Evolutionary conservation across 1,140 invertebrate species (phyloP).

Genomic region (Drosophila insularis): DNA sequence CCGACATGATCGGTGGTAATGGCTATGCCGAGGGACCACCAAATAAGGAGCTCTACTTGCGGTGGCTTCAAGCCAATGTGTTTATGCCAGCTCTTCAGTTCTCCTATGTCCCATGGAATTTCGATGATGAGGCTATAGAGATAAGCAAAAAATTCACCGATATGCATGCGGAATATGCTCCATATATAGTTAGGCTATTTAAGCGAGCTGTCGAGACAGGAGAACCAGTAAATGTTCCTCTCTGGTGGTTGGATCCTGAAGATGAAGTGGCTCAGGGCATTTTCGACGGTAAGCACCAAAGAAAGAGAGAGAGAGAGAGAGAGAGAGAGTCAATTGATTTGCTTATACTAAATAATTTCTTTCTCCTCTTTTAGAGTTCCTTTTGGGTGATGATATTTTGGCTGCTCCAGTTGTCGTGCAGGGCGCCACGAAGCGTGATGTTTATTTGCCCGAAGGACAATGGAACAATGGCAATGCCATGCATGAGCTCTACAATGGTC

Average conservation of each 20-base stretch:
- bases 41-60: slow-evolving; percentile 91
- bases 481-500: slow-evolving; percentile 83
- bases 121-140: slow-evolving; percentile 87
- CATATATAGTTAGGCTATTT: slow-evolving; percentile 86
- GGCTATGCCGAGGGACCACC: slow-evolving; percentile 87
- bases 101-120: slow-evolving; percentile 94
- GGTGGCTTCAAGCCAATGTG: slow-evolving; percentile 94
- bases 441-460: slow-evolving; percentile 89
- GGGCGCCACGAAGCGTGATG: slow-evolving; percentile 86
- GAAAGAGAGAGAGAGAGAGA: slow-evolving; percentile 30
- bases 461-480: slow-evolving; percentile 86
- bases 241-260: slow-evolving; percentile 94
- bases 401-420: slow-evolving; percentile 91
- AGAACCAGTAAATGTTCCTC: slow-evolving; percentile 90
- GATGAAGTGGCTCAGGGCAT: slow-evolving; percentile 86
- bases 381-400: slow-evolving; percentile 91
- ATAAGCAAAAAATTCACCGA: slow-evolving; percentile 87
- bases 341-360: too few relatives aligned
- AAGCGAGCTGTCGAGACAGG: slow-evolving; percentile 85
- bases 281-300: slow-evolving; percentile 85
- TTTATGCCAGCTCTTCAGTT: slow-evolving; percentile 95
- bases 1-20: slow-evolving; percentile 97
- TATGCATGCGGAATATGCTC: slow-evolving; percentile 87
- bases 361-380: slow-evolving; percentile 85
- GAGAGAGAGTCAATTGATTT: neutral